Evolutionary conservation across 2,888 invertebrate species (phyloP), one percentile per base, ranked within the genome.

Genomic region (Globia sparganii): DNA sequence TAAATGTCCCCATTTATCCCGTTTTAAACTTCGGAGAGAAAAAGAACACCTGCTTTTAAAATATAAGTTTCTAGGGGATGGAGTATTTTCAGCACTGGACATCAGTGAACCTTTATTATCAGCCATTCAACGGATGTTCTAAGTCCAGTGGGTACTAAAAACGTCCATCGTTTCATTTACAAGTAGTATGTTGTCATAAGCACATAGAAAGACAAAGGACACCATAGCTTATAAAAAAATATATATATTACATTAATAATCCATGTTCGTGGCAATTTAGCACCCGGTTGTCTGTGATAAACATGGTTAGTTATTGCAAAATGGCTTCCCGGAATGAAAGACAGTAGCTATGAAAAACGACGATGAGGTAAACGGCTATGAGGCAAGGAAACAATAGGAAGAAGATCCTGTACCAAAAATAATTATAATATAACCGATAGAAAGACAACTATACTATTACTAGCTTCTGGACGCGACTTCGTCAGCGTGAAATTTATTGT

Each of bases 241-340:
- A 37, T 6, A 71, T n/a, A n/a, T n/a, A 72, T 21, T 43, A 9
- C 15, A 31, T 31, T 25, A 46, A 25, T 31, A 79, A 43, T 28
- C 21, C 9, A 25, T 1, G 34, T 66, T 75, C 15, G 3, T 28
- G 25, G n/a, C 15, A 31, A 15, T 28, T 15, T 15, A 49, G 31
- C 66, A 66, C 67, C 80, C 71, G 66, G 66, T 64, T 58, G n/a
- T 18, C 40, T 34, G 28, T 40, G 66, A 79, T 84, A 84, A 66
- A 67, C 46, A 31, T 61, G 28, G 46, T 59, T 37, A 46, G 37
- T 64, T 59, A 31, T 65, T 28, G n/a, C 31, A 43, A 66, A 46
- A 70, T 64, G 56, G 25, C 31, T 46, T 56, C 46, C 28, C 13
- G 18, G 4, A n/a, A 18, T 37, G 43, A 31, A 64, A 25, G 15